Evolutionary conservation across 2,113 vertebrate genomes (phyloP).

Genomic region (Glareola pratincola): DNA sequence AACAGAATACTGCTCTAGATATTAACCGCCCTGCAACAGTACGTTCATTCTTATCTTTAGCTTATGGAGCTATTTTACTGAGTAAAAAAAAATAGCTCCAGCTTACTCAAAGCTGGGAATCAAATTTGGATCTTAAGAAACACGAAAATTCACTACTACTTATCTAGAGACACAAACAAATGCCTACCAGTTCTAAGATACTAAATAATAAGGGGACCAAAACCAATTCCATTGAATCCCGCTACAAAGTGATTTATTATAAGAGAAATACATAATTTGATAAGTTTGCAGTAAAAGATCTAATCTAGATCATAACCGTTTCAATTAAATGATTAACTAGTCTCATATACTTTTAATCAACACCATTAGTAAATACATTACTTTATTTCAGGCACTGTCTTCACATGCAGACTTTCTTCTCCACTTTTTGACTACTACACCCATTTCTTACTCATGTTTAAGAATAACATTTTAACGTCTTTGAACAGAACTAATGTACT

Average conservation of each 20-base stretch:
- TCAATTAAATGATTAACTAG: background rate
- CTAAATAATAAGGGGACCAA: background rate
- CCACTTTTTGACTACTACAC: background rate
- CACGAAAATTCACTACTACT: background rate
- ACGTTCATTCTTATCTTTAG: background rate
- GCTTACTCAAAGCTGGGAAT: background rate
- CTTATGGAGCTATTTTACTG: background rate
- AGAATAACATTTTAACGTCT: background rate
- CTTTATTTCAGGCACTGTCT: background rate
- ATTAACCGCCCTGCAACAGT: background rate
- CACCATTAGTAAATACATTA: fast-evolving
- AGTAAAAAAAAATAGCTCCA: too few relatives aligned
- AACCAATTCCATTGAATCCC: background rate
- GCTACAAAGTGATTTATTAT: background rate
- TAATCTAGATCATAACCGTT: background rate
- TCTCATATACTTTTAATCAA: background rate
- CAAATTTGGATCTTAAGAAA: background rate
- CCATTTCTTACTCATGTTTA: background rate
- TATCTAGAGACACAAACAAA: background rate
- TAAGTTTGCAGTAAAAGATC: background rate
- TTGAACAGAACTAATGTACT: background rate
- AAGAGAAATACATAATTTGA: background rate
- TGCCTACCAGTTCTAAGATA: background rate
- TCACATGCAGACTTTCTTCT: background rate
- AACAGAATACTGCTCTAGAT: background rate